Evolutionary conservation across 2,113 vertebrate genomes (phyloP), one percentile per base, ranked within the genome.

Genomic region (Pampusana beccarii): DNA sequence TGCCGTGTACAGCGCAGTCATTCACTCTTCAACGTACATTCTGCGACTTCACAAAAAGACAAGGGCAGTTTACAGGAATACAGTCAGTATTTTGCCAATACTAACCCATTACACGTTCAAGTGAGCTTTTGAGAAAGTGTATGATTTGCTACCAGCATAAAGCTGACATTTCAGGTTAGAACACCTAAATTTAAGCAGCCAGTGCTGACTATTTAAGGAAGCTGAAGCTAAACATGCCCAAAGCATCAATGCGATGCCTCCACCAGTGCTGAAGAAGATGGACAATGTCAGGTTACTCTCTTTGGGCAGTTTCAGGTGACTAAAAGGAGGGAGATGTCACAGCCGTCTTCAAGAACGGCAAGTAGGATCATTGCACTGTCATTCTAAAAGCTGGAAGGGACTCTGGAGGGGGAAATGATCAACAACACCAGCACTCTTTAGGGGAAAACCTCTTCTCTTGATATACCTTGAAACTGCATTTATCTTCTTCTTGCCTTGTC

Each of bases 191-290:
- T 57, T 28, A 42, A 79, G 12, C 28, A 19, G 78, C 7, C 58
- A 16, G 2, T 33, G 29, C 38, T 17, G 51, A n/a, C 40, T 40
- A 10, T 50, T 78, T 20, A 44, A 75, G 61, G 42, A 34, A 61
- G 51, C 9, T 66, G 86, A 75, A 65, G 1, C 23, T 19, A 19
- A 8, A 12, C 6, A 0, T 5, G 24, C 26, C 13, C 21, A 10
- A 40, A 58, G 46, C 8, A 36, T 4, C 36, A 36, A 10, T 10
- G 31, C 0, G 5, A 34, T 25, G 13, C 38, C n/a, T 1, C 11
- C 70, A 56, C 26, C 25, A 61, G 29, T 6, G 50, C 29, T 13
- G 5, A 1, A 3, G 46, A 28, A 80, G 58, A 21, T 57, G 36
- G 16, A 16, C 20, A 34, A 16, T 20, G 34, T 6, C 73, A 64